Percentiles rank a stretch among this genome's conserved stretches.
Conservation (phyloP, 1,140 invertebrate species). For the Melanaphis sacchari region DNA sequence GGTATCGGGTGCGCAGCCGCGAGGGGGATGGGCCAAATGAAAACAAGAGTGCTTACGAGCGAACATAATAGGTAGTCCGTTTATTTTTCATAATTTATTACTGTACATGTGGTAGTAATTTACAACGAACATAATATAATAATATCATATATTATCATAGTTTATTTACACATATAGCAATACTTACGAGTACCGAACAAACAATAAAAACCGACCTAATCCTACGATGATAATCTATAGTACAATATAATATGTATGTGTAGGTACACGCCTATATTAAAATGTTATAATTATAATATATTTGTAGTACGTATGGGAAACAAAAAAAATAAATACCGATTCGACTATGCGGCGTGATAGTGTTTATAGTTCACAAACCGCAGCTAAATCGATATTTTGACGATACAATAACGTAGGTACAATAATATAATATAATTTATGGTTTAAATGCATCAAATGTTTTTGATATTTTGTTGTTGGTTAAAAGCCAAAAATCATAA, state of each 20-base stretch:
- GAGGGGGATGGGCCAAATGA: background rate
- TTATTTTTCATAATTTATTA: conserved; percentile 44
- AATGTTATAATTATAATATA: background rate
- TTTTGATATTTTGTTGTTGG: background rate
- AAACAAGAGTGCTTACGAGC: conserved; percentile 22
- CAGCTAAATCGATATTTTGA: background rate
- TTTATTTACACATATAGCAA: conserved; percentile 39
- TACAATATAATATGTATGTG: background rate
- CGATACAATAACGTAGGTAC: background rate
- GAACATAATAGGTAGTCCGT: conserved; percentile 24
- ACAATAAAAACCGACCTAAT: conserved; percentile 8
- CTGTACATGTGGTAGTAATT: conserved; percentile 31
- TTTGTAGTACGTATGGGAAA: background rate
- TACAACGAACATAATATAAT: conserved; percentile 17
- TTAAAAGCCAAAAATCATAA: conserved; percentile 5
- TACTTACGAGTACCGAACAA: background rate
- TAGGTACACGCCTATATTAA: background rate
- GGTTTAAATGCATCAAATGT: background rate
- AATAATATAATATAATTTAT: background rate
- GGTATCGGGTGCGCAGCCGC: background rate
- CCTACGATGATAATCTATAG: background rate
- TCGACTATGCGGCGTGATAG: background rate
- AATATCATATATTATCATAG: background rate
- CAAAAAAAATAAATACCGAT: background rate
- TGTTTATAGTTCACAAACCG: background rate